Evolutionary conservation across 53 echinoderm and acorn worm genomes (phyloP), one percentile per base, ranked within the genome.

Genomic region (Echinometra lucunter): DNA sequence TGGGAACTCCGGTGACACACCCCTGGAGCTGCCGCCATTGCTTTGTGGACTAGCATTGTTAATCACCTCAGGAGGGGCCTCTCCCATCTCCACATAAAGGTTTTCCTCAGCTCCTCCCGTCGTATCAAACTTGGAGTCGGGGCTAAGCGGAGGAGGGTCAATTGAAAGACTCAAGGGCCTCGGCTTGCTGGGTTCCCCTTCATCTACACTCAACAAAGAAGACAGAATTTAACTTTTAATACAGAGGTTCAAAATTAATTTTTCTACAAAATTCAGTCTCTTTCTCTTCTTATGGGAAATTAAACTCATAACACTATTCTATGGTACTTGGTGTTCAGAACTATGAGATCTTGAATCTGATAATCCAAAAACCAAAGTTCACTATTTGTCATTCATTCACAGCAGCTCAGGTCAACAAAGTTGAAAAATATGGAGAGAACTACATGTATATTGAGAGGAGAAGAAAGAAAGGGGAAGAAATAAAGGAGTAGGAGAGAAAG

Each of bases 1-100:
- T 3, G 94, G 97, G 94, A 97, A 97, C 49, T 96, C 90, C 11
- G 78, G n/a, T 37, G 94, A 88, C 55, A 57, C n/a, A 32, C 69
- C 70, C 28, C 81, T 44, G 21, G 42, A 82, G 30, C 57, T 55
- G 12, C 15, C 83, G 19, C 44, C 83, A 37, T 40, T 82, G 81
- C 44, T 44, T 23, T 88, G 88, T 6, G 94, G 88, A 72, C 18
- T 58, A 15, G 56, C 15, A 37, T 78, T 47, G 94, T 57, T 38
- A 78, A 42, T 21, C 47, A n/a, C 49, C 78, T 70, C 74, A 0
- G 67, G 0, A 21, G 92, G 4, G 28, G 57, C 30, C 16, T 57
- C 88, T 30, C 45, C 94, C 6, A 94, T 66, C 94, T 93, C 93
- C 5, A 93, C 93, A 37, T 93, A 93, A 16, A 56, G 30, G 27